These are phyloP conservation scores for Sphinx pinastri DNA, from an alignment of 2,888 invertebrate species.

Conservation along the genomic window DNA sequence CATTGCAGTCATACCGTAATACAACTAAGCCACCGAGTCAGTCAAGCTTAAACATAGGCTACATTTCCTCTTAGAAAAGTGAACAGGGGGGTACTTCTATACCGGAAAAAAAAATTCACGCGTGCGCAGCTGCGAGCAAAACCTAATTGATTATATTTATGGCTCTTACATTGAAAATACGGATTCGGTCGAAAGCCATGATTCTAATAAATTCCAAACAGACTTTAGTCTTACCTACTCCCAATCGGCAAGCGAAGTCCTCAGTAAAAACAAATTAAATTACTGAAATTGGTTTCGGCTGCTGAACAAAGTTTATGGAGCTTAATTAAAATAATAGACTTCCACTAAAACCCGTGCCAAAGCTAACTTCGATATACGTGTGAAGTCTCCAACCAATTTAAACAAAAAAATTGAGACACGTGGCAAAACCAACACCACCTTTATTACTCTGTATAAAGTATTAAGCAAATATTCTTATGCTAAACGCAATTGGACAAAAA, in stretches of 20 bases:
- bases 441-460: too few relatives aligned
- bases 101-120: too few relatives aligned
- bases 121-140: too few relatives aligned
- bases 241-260: neutral
- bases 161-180: neutral
- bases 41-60: too few relatives aligned
- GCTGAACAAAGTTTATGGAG: slow-evolving; percentile 4
- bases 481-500: too few relatives aligned
- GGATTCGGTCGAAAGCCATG: neutral
- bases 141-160: too few relatives aligned
- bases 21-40: too few relatives aligned
- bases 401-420: neutral
- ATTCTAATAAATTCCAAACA: neutral
- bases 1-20: too few relatives aligned
- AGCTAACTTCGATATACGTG: neutral
- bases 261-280: slow-evolving; percentile 16
- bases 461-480: too few relatives aligned
- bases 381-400: neutral
- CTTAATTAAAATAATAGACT: slow-evolving; percentile 16
- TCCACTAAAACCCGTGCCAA: neutral
- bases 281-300: slow-evolving; percentile 12
- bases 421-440: neutral
- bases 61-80: too few relatives aligned
- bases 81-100: too few relatives aligned
- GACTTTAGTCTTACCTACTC: neutral